A percentile compares a stretch with the other conserved stretches of the same genome.
These are phyloP conservation scores for Girardinus metallicus DNA, from an alignment of 2,797 vertebrate genomes.

Conservation along the genomic window DNA sequence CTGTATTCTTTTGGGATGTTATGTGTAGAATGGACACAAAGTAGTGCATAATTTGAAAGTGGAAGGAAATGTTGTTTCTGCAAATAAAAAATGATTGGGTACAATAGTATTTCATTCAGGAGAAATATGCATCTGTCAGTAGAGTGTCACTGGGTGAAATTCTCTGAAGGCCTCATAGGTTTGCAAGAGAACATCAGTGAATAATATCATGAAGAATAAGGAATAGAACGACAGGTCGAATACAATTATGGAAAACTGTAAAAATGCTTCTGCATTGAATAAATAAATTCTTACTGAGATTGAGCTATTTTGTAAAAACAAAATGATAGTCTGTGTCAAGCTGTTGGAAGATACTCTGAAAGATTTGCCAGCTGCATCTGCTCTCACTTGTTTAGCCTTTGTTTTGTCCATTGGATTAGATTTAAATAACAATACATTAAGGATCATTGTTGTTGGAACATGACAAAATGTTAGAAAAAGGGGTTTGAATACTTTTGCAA, in stretches of 20 bases:
- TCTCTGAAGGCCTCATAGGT: background rate
- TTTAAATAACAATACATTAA: background rate
- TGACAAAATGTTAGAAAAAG: background rate
- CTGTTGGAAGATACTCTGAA: background rate
- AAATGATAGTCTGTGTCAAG: too few relatives aligned
- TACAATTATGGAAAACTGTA: background rate
- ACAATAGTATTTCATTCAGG: background rate
- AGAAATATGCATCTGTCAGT: background rate
- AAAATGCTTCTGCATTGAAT: background rate
- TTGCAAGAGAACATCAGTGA: background rate
- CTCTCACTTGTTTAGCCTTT: background rate
- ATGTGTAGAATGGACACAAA: background rate
- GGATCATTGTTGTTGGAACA: background rate
- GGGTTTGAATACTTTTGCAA: background rate
- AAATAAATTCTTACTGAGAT: too few relatives aligned
- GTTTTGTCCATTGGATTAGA: background rate
- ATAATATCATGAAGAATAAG: background rate
- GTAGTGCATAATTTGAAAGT: background rate
- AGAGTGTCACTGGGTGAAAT: background rate
- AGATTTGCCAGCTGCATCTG: background rate
- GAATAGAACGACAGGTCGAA: background rate
- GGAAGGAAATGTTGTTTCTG: background rate
- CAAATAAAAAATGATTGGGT: background rate
- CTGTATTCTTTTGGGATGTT: background rate
- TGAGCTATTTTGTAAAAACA: too few relatives aligned